Conservation (phyloP, 2,888 invertebrate genomes). For the Dichetophora obliterata region DNA sequence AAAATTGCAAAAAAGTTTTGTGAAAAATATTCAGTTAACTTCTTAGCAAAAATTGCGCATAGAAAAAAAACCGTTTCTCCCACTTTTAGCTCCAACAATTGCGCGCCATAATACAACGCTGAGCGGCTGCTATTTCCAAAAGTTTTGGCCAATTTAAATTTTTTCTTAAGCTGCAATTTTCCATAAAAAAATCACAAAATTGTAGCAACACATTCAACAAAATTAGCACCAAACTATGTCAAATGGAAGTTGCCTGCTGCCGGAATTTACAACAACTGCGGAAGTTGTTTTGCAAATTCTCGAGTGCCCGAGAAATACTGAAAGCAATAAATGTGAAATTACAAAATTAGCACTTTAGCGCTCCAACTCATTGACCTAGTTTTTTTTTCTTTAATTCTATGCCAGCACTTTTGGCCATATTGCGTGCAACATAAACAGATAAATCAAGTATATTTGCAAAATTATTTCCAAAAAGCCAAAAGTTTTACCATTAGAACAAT, state of each 20-base stretch:
- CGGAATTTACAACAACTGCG: not conserved
- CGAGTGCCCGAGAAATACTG: not conserved
- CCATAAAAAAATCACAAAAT: not conserved
- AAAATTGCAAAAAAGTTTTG: no score
- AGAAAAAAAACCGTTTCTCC: not conserved
- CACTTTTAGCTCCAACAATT: not conserved
- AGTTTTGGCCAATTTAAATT: not conserved
- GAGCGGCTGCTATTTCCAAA: not conserved
- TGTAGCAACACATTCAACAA: not conserved
- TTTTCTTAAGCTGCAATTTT: not conserved
- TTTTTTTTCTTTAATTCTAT: not conserved
- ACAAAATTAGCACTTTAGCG: not conserved
- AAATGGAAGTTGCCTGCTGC: constrained; percentile 17
- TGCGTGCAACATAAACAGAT: not conserved
- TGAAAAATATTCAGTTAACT: no score
- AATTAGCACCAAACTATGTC: constrained; percentile 11
- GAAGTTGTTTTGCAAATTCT: constrained; percentile 32
- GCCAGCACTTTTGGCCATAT: not conserved
- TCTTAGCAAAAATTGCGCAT: no score
- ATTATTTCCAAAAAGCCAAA: no score
- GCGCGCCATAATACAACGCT: not conserved
- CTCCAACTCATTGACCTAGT: constrained; percentile 6
- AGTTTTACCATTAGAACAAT: not conserved
- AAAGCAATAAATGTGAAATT: constrained; percentile 12
- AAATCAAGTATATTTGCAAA: not conserved